Evolutionary conservation across 2,113 vertebrate genomes (phyloP).

Genomic region (Lagenorhynchus albirostris): DNA sequence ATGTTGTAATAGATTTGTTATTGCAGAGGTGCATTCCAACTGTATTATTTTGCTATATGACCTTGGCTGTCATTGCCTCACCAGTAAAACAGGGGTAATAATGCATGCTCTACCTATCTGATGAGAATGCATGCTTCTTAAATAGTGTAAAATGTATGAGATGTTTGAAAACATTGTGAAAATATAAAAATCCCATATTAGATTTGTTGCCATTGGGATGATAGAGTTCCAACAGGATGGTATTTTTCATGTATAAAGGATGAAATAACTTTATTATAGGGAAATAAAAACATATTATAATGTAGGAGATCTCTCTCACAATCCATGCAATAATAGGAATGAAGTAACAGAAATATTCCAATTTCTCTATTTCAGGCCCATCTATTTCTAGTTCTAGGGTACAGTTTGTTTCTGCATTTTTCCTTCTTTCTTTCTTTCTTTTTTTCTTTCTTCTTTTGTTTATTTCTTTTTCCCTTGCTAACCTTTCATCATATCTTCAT

Average conservation of each 20-base stretch:
- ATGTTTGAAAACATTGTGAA: constrained; percentile 11
- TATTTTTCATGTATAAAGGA: background rate
- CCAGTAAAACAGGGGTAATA: background rate
- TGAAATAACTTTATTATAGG: background rate
- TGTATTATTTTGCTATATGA: background rate
- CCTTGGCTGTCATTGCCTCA: background rate
- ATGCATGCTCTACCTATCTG: background rate
- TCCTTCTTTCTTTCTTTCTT: background rate
- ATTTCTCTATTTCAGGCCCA: background rate
- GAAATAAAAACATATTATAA: background rate
- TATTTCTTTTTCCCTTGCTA: background rate
- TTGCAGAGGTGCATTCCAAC: background rate
- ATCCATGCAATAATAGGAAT: background rate
- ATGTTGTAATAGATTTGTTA: background rate
- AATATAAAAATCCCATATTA: background rate
- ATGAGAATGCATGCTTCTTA: background rate
- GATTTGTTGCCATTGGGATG: background rate
- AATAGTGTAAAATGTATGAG: background rate
- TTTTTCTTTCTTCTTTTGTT: background rate
- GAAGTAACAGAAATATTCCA: background rate
- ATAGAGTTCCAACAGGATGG: background rate
- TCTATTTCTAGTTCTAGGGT: background rate
- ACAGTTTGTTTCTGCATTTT: background rate
- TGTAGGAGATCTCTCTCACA: background rate
- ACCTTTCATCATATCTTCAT: background rate